A percentile compares a stretch with the other conserved stretches of the same genome.
Evolutionary conservation across 2,888 invertebrate species (phyloP).

Genomic region (Timema podura): DNA sequence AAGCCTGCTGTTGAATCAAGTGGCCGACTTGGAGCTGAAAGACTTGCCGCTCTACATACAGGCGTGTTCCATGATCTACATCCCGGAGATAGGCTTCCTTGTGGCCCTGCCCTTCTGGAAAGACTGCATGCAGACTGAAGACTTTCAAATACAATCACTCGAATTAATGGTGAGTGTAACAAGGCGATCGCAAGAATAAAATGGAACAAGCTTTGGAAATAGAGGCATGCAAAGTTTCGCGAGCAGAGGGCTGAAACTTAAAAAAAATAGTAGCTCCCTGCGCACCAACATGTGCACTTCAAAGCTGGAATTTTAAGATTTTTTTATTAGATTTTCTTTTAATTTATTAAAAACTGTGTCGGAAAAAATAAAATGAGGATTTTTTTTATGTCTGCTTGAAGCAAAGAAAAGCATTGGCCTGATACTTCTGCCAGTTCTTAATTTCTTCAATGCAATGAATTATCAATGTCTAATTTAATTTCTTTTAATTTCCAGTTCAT

Average conservation of each 20-base stretch:
- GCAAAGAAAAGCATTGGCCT: too few relatives aligned
- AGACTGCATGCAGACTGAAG: slow-evolving; percentile 51
- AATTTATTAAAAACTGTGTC: too few relatives aligned
- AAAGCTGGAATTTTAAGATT: too few relatives aligned
- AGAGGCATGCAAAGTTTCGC: background rate
- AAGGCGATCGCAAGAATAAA: background rate
- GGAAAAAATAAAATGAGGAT: too few relatives aligned
- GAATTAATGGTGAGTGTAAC: slow-evolving; percentile 61
- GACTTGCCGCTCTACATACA: slow-evolving; percentile 62
- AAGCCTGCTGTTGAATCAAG: slow-evolving; percentile 65
- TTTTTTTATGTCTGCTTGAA: too few relatives aligned
- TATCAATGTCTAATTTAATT: slow-evolving; percentile 20
- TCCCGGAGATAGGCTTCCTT: slow-evolving; percentile 75
- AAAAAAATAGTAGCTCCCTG: too few relatives aligned
- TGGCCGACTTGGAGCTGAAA: slow-evolving; percentile 65
- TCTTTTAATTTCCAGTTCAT: slow-evolving; percentile 53
- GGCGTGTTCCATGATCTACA: slow-evolving; percentile 63
- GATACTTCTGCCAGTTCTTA: too few relatives aligned
- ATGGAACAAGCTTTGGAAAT: background rate
- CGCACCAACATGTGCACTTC: too few relatives aligned
- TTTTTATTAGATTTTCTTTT: too few relatives aligned
- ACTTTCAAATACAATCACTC: slow-evolving; percentile 60
- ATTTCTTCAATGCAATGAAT: slow-evolving; percentile 13
- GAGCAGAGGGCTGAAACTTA: too few relatives aligned
- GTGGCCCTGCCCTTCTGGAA: slow-evolving; percentile 68